Conservation (phyloP, 1,140 invertebrate genomes). For the Heliconius nattereri region DNA sequence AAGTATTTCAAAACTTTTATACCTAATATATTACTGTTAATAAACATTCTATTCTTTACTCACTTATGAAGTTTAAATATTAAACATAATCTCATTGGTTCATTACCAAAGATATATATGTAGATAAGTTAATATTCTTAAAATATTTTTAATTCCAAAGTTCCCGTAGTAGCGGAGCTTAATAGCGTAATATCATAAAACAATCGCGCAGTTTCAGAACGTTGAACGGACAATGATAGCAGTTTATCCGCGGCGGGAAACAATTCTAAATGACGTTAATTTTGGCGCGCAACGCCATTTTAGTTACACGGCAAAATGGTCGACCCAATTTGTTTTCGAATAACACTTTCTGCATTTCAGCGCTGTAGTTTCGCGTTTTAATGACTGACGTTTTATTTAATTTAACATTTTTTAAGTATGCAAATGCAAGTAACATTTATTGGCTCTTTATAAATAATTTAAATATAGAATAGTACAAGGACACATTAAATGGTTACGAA, state of each 20-base stretch:
- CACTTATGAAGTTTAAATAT: too few species aligned
- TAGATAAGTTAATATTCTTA: background rate
- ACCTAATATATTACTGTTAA: too few species aligned
- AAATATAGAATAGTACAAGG: background rate
- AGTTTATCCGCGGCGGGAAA: conserved; percentile 56
- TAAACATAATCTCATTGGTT: too few species aligned
- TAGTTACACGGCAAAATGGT: conserved; percentile 38
- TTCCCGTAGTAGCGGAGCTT: conserved; percentile 26
- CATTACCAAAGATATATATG: too few species aligned
- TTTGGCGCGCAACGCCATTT: conserved; percentile 55
- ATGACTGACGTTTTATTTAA: background rate
- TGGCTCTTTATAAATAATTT: background rate
- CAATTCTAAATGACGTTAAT: conserved; percentile 57
- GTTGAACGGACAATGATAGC: conserved; percentile 58
- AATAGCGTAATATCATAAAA: conserved; percentile 35
- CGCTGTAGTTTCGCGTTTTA: conserved; percentile 8
- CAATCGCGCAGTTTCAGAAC: conserved; percentile 42
- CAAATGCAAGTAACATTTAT: background rate
- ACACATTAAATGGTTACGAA: too few species aligned
- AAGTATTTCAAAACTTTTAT: too few species aligned
- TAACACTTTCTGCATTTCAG: conserved; percentile 23
- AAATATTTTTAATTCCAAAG: conserved; percentile 15
- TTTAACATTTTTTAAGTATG: background rate
- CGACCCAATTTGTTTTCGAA: conserved; percentile 38
- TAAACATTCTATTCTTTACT: too few species aligned